phyloP scores from a whole-genome alignment of 2,113 vertebrate species.

The Piaya cayana region DNA sequence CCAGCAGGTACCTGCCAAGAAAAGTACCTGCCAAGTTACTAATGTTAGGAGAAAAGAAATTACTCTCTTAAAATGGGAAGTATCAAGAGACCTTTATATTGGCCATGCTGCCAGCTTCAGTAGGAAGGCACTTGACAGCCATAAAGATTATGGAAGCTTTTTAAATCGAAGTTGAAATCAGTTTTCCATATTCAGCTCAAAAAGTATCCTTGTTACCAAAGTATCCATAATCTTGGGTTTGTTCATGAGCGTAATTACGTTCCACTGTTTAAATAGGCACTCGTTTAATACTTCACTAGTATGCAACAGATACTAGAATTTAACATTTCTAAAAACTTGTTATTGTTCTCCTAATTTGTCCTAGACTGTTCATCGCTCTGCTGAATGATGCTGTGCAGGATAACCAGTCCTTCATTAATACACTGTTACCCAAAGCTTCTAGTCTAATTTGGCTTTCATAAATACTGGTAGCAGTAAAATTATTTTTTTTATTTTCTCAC shows the following conservation, averaged over 20 bases:
- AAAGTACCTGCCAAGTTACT: background rate
- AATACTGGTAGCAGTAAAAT: constrained; percentile 36
- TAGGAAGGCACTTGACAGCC: background rate
- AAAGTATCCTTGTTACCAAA: background rate
- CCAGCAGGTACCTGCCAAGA: background rate
- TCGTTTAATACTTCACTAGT: background rate
- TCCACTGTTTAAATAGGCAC: background rate
- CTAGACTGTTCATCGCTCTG: constrained; percentile 12
- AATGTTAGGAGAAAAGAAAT: background rate
- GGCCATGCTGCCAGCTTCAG: background rate
- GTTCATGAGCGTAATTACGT: background rate
- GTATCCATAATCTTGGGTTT: background rate
- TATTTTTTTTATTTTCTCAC: background rate
- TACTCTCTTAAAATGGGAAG: background rate
- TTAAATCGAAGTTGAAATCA: constrained; percentile 49
- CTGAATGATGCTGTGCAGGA: constrained; percentile 41
- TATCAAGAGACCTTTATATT: background rate
- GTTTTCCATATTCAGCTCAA: constrained; percentile 31
- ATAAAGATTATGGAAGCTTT: constrained; percentile 40
- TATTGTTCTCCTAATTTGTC: constrained; percentile 48
- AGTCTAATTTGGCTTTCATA: constrained; percentile 27
- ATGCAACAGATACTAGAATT: background rate
- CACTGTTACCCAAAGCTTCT: background rate
- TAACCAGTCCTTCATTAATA: constrained; percentile 35
- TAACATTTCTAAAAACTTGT: constrained; percentile 48